Conservation (phyloP, 2,113 vertebrate species). For the Numenius arquata region DNA sequence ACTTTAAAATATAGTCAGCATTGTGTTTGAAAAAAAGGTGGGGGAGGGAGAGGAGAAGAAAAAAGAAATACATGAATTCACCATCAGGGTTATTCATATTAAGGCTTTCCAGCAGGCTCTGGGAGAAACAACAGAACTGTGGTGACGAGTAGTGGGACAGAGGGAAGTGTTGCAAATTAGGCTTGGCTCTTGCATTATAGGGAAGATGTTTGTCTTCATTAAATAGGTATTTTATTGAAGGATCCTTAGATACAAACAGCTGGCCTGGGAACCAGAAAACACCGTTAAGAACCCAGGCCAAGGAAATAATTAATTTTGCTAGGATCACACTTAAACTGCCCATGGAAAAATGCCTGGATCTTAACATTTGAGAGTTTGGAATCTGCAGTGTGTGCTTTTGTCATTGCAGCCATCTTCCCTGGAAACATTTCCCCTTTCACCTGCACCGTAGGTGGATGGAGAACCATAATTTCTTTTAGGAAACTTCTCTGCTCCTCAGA, state of each 20-base stretch:
- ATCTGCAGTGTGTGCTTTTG: neutral
- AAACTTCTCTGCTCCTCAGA: neutral
- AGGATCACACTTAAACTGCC: neutral
- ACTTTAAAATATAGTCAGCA: conserved; percentile 58
- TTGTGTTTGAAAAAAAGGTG: neutral
- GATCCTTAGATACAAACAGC: neutral
- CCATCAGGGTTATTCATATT: neutral
- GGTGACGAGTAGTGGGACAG: neutral
- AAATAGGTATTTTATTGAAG: neutral
- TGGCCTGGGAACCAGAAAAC: neutral
- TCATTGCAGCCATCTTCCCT: neutral
- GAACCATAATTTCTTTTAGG: neutral
- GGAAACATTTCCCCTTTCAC: neutral
- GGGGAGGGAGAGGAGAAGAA: neutral
- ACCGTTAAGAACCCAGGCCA: neutral
- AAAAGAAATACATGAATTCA: neutral
- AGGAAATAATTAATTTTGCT: neutral
- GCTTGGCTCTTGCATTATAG: neutral
- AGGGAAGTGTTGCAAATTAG: neutral
- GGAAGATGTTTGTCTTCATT: conserved; percentile 11
- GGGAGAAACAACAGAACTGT: neutral
- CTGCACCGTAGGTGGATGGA: neutral
- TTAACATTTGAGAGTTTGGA: neutral
- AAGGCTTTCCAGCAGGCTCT: neutral
- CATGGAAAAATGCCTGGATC: neutral